phyloP scores from a whole-genome alignment of 2,113 vertebrate species.

The Synodontis membranacea region DNA sequence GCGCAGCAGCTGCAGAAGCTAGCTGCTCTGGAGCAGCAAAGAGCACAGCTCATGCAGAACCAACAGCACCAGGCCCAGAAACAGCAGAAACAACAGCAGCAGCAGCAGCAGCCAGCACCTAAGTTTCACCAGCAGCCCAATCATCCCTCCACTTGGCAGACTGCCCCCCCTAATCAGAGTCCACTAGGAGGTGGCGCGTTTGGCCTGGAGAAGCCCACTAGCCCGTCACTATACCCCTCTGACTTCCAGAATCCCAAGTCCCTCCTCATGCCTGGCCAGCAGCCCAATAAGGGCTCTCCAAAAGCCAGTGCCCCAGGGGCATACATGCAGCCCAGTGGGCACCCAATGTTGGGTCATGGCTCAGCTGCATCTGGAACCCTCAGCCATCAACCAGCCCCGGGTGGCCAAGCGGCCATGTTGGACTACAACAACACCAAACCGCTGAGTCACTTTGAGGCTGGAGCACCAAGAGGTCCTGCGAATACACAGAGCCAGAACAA shows the following conservation, averaged over 20 bases:
- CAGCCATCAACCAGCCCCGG: constrained; percentile 73
- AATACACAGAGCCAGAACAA: constrained; percentile 76
- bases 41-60: constrained; percentile 87
- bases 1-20: constrained; percentile 83
- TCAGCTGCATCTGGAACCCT: constrained; percentile 65
- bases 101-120: constrained; percentile 70
- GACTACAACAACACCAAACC: constrained; percentile 94
- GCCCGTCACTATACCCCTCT: constrained; percentile 84
- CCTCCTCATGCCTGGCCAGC: constrained; percentile 76
- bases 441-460: constrained; percentile 90
- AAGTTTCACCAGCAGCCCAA: constrained; percentile 70
- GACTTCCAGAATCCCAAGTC: constrained; percentile 87
- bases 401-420: constrained; percentile 74
- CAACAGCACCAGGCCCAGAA: constrained; percentile 85
- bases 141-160: constrained; percentile 83
- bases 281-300: constrained; percentile 84
- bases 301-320: constrained; percentile 77
- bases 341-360: constrained; percentile 80
- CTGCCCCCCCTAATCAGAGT: constrained; percentile 80
- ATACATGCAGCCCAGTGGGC: constrained; percentile 73
- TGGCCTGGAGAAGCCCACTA: constrained; percentile 85
- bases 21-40: constrained; percentile 84
- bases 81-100: constrained; percentile 80
- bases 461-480: constrained; percentile 67
- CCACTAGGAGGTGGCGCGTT: constrained; percentile 77